Evolutionary conservation across 2,113 vertebrate genomes (phyloP), one percentile per base, ranked within the genome.

Genomic region (Sinocyclocheilus anophthalmus): DNA sequence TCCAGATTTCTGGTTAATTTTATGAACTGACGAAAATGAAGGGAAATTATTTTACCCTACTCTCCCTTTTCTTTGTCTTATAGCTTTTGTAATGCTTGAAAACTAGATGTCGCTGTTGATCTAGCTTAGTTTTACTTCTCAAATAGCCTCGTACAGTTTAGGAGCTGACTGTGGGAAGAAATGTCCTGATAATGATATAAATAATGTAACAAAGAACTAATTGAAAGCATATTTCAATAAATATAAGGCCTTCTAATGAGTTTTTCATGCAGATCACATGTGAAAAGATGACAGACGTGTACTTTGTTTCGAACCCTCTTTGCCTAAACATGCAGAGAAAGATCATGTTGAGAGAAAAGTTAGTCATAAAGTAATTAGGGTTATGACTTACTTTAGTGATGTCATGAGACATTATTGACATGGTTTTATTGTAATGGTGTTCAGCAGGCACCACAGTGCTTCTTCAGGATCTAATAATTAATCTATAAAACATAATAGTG

Each of bases 61-160:
- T 3, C 20, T 55, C 48, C 3, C 48, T 16, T 1, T 20, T 50
- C 5, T 50, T 50, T 53, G 14, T 24, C 24, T 75, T 48, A 50
- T 76, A 26, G n/a, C 0, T 16, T 50, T 12, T 50, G 0, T 33
- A 33, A 69, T 10, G 16, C 11, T 22, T 80, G 10, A 37, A 22
- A 65, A 70, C 45, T 37, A 14, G 81, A 70, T 70, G 81, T 83
- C 81, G 12, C 45, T 83, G 48, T 83, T 83, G 26, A 14, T 12
- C 26, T 53, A 10, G 18, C 22, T 53, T 37, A 10, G 26, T n/a
- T 70, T 37, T 33, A 13, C n/a, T 5, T 30, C 11, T 81, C 61
- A 26, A 24, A 10, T 18, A 6, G 0, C 55, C n/a, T 76, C 2
- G 2, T 13, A n/a, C 12, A 8, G n/a, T 48, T 24, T 24, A 8